Evolutionary conservation across 1,140 invertebrate genomes (phyloP).

Genomic region (Periplaneta americana): DNA sequence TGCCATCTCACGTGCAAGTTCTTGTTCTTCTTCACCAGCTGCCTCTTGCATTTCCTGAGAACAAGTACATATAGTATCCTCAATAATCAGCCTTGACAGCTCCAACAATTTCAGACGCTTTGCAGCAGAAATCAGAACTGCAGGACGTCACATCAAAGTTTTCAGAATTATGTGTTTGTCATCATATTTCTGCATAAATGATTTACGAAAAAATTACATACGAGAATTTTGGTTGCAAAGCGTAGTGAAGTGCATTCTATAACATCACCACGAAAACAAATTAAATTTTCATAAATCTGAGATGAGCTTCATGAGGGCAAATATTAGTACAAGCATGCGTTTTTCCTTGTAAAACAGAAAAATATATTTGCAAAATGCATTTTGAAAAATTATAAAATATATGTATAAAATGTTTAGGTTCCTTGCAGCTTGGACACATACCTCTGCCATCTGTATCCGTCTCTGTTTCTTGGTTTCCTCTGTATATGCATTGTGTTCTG

Average conservation of each 20-base stretch:
- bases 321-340: too few relatives aligned
- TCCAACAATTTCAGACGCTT: background rate
- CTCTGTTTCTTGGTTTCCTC: constrained; percentile 93
- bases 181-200: background rate
- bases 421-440: too few relatives aligned
- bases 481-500: constrained; percentile 98
- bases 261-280: too few relatives aligned
- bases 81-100: background rate
- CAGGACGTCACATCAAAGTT: background rate
- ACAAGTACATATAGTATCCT: constrained; percentile 10
- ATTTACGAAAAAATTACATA: too few relatives aligned
- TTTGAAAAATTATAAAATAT: too few relatives aligned
- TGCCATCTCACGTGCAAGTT: constrained; percentile 94
- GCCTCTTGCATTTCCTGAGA: constrained; percentile 93
- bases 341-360: too few relatives aligned
- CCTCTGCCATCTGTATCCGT: constrained; percentile 69
- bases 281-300: too few relatives aligned
- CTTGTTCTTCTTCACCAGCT: constrained; percentile 86
- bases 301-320: too few relatives aligned
- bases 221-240: too few relatives aligned
- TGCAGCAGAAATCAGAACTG: background rate
- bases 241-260: too few relatives aligned
- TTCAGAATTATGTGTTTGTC: background rate
- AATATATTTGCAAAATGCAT: too few relatives aligned
- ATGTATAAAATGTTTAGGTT: too few relatives aligned